These are phyloP conservation scores for Pandemis cinnamomeana DNA, from an alignment of 2,888 invertebrate species.

Conservation along the genomic window DNA sequence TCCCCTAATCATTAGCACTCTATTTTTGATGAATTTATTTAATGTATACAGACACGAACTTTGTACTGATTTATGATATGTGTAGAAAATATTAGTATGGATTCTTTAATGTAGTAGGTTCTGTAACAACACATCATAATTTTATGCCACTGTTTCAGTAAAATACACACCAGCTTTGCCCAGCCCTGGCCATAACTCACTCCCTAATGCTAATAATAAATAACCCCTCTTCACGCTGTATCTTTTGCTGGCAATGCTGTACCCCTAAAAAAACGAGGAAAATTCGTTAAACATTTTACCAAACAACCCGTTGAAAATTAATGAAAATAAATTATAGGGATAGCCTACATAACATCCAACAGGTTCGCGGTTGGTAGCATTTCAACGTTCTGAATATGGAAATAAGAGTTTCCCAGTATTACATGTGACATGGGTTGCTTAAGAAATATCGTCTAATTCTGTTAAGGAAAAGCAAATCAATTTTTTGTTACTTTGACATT, in stretches of 20 bases:
- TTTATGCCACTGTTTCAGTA: not conserved
- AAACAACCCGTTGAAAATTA: not conserved
- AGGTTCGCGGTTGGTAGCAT: not conserved
- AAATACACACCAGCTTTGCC: not conserved
- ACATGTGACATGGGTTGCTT: not conserved
- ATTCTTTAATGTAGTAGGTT: no score
- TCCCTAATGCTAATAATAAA: constrained; percentile 27
- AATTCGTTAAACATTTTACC: not conserved
- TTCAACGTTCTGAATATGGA: not conserved
- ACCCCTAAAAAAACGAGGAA: not conserved
- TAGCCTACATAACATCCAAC: not conserved
- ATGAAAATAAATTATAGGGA: constrained; percentile 6
- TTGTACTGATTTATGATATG: no score
- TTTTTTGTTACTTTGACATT: no score
- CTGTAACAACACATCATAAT: not conserved
- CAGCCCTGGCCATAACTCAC: constrained; percentile 6
- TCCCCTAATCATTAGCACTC: no score
- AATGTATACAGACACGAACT: no score
- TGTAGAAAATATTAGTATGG: no score
- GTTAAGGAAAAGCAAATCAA: not conserved
- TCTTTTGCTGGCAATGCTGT: not conserved
- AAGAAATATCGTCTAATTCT: not conserved
- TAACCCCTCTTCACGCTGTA: not conserved
- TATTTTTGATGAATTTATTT: no score
- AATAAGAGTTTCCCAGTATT: not conserved